phyloP scores from a whole-genome alignment of 2,113 vertebrate genomes.

The Prinia subflava region DNA sequence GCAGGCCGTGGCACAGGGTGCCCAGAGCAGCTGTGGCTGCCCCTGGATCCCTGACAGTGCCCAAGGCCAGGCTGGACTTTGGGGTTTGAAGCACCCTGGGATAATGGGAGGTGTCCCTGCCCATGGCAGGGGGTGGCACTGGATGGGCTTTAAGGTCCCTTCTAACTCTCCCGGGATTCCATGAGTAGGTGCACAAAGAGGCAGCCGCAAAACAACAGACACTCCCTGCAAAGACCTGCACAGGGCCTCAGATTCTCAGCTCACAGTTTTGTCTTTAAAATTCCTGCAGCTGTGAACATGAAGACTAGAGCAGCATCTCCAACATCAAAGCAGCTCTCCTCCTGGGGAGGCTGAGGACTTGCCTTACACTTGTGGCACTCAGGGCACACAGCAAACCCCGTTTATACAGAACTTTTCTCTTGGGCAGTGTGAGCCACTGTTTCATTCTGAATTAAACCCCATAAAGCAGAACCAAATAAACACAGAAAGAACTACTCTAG shows the following conservation, averaged over 20 bases:
- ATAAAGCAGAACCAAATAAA: neutral
- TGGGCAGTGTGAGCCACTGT: neutral
- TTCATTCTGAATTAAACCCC: neutral
- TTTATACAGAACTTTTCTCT: neutral
- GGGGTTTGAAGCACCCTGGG: neutral
- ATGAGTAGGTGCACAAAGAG: neutral
- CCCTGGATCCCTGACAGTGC: neutral
- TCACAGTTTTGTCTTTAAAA: neutral
- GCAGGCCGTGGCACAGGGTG: neutral
- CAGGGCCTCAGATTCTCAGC: neutral
- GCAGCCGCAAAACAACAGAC: neutral
- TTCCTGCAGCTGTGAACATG: neutral
- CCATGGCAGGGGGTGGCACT: accelerated
- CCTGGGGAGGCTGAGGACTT: neutral
- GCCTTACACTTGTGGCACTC: neutral
- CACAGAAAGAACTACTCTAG: neutral
- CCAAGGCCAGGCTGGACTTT: neutral
- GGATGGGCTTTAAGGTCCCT: accelerated
- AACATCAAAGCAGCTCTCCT: neutral
- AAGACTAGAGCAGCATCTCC: neutral
- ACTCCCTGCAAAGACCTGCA: neutral
- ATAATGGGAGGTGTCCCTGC: neutral
- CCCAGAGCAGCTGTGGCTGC: neutral
- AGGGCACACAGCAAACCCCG: neutral
- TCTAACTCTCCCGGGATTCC: neutral